Percentiles rank a stretch among this genome's conserved stretches.
These are phyloP conservation scores for Petromus typicus DNA, from an alignment of 2,113 vertebrate species.

Conservation along the genomic window DNA sequence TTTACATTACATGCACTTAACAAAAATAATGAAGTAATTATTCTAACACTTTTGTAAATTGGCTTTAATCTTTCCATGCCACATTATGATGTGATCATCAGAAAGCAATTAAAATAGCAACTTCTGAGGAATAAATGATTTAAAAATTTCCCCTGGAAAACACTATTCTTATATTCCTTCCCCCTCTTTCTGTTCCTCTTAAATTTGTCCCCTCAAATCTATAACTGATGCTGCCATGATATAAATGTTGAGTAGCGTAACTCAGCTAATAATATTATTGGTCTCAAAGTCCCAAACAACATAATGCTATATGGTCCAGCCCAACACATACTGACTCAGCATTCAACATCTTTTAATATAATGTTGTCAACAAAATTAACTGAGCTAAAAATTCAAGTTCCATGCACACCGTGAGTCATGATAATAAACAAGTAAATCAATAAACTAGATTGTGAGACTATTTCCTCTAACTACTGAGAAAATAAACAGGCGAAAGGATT, in stretches of 20 bases:
- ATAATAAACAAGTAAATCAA: not conserved
- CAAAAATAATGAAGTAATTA: not conserved
- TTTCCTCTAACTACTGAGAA: not conserved
- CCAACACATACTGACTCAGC: not conserved
- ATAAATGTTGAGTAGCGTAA: constrained; percentile 43
- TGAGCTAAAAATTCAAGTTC: not conserved
- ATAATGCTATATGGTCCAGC: not conserved
- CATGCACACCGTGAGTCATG: not conserved
- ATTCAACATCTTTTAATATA: not conserved
- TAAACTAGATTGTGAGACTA: constrained; percentile 23
- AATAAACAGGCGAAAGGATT: constrained; percentile 37
- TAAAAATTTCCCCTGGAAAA: constrained; percentile 57
- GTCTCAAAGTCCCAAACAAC: not conserved
- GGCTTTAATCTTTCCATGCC: constrained; percentile 25
- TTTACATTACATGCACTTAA: constrained; percentile 28
- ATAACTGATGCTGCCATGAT: constrained; percentile 35
- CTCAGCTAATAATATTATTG: not conserved
- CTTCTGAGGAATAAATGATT: constrained; percentile 51
- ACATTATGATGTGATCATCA: constrained; percentile 44
- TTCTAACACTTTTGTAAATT: constrained; percentile 60
- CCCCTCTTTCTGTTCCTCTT: not conserved
- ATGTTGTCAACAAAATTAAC: not conserved
- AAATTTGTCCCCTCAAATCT: constrained; percentile 47
- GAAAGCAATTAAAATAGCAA: constrained; percentile 46
- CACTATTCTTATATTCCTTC: not conserved